Base-by-base conservation (phyloP, 2,797 vertebrate genomes). In the Delichon dasypus region DNA sequence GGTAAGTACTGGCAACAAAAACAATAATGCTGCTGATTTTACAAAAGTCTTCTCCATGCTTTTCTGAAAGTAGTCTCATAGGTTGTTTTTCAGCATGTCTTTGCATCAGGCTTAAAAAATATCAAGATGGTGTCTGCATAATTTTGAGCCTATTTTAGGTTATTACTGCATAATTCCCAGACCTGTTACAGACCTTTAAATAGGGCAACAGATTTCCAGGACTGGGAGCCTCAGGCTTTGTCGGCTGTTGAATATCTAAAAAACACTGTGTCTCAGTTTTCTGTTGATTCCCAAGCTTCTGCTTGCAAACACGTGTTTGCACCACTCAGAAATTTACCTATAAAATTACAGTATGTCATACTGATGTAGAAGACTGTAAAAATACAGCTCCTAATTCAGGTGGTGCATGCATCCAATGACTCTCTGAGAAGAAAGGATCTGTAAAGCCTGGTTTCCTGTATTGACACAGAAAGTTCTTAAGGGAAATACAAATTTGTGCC, bases 1-100 rank as follows among this genome's bases (percentile, higher is more conserved):
- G 99, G 99, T 99, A 97, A 96, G 99, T 97, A 34, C 18, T 17
- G 20, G 12, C 27, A 50, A 50, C 23, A 65, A 62, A 26, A 62
- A 36, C 1, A 6, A 9, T 9, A 20, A 26, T 13, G 5, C 13
- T 73, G 17, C 51, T 85, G 9, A 38, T 64, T 81, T 91, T 71
- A 53, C 4, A 29, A 7, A 50, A 15, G 4, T 64, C 30, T 76
- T 81, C 29, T 40, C 40, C 18, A 3, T 45, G 17, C 38, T 61
- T 84, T 73, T n/a, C 48, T 79, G 45, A 57, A 72, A 57, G 18
- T 42, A 36, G 21, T 32, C 17, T 67, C 51, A 55, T 81, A 0
- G 4, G 6, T 20, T 80, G 13, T 17, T 86, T 95, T 90, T 95
- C 67, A 60, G 32, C 18, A 66, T 61, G 19, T 38, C 25, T 74